Conservation (phyloP, 92 coral and sea anemone species). For the Chrysogorgia sp. region DNA sequence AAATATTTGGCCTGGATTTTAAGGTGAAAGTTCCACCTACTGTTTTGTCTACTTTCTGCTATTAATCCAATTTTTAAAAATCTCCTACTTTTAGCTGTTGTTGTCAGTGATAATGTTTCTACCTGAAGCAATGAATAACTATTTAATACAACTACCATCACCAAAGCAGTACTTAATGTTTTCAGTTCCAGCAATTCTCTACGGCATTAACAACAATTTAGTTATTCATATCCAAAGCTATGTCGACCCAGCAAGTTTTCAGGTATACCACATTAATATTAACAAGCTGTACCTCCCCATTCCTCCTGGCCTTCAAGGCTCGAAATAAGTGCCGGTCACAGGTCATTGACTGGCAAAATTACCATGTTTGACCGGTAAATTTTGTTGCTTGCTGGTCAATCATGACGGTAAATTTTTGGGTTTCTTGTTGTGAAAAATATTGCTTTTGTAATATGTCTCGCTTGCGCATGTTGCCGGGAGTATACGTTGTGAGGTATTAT, state of each 20-base stretch:
- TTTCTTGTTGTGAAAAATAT: too few species aligned
- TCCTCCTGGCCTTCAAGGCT: too few species aligned
- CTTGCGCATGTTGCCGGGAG: too few species aligned
- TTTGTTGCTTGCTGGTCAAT: too few species aligned
- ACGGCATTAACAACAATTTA: constrained; percentile 76
- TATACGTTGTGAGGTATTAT: too few species aligned
- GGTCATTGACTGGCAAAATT: not conserved
- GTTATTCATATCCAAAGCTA: constrained; percentile 82
- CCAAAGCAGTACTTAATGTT: constrained; percentile 66
- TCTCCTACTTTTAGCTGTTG: constrained; percentile 62
- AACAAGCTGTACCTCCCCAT: not conserved
- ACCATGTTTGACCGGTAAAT: too few species aligned
- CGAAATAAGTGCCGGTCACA: too few species aligned
- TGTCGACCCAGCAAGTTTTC: constrained; percentile 92
- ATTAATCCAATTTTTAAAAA: too few species aligned
- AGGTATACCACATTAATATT: constrained; percentile 49
- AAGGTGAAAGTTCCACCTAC: not conserved
- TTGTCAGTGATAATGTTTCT: constrained; percentile 71
- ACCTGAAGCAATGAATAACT: constrained; percentile 62
- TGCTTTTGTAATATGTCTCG: too few species aligned
- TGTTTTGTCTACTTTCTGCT: not conserved
- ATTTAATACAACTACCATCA: constrained; percentile 22
- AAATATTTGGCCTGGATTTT: not conserved
- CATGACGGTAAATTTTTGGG: too few species aligned
- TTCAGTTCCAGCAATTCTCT: constrained; percentile 79